Evolutionary conservation across 2,113 vertebrate genomes (phyloP).

Genomic region (Hyla sarda): DNA sequence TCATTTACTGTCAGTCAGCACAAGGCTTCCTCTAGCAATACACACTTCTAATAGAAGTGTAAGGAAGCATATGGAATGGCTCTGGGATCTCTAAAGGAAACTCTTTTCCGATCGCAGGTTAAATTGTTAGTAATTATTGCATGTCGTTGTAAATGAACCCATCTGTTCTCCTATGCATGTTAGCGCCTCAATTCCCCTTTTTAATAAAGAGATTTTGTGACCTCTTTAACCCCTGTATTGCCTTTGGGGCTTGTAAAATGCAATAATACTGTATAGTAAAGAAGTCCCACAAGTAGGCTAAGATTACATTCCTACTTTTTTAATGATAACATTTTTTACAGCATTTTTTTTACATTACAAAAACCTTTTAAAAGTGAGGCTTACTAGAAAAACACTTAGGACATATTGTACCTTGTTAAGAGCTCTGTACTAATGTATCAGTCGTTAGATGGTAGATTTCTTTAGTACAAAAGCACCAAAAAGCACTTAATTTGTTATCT

Average conservation of each 20-base stretch:
- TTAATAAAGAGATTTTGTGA: slow-evolving; percentile 47
- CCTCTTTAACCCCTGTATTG: slow-evolving; percentile 38
- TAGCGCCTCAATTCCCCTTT: slow-evolving; percentile 52
- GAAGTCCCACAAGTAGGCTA: not conserved
- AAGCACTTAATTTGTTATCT: too few relatives aligned
- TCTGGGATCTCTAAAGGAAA: slow-evolving; percentile 47
- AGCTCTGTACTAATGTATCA: too few relatives aligned
- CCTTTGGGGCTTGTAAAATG: slow-evolving; percentile 32
- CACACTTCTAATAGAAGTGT: slow-evolving; percentile 1
- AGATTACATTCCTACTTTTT: slow-evolving; percentile 18
- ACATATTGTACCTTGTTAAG: too few relatives aligned
- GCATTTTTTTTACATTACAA: not conserved
- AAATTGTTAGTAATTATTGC: slow-evolving; percentile 57
- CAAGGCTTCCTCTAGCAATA: slow-evolving; percentile 28
- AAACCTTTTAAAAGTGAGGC: not conserved
- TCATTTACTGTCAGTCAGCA: not conserved
- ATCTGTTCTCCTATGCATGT: slow-evolving; percentile 49
- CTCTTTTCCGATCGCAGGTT: slow-evolving; percentile 25
- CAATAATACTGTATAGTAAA: not conserved
- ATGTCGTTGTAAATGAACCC: slow-evolving; percentile 48
- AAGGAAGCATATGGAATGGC: slow-evolving; percentile 44
- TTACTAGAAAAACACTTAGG: not conserved
- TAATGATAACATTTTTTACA: not conserved
- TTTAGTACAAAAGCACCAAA: not conserved
- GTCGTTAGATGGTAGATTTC: too few relatives aligned